phyloP scores from a whole-genome alignment of 2,888 invertebrate genomes.

The Amphiduros pacificus region DNA sequence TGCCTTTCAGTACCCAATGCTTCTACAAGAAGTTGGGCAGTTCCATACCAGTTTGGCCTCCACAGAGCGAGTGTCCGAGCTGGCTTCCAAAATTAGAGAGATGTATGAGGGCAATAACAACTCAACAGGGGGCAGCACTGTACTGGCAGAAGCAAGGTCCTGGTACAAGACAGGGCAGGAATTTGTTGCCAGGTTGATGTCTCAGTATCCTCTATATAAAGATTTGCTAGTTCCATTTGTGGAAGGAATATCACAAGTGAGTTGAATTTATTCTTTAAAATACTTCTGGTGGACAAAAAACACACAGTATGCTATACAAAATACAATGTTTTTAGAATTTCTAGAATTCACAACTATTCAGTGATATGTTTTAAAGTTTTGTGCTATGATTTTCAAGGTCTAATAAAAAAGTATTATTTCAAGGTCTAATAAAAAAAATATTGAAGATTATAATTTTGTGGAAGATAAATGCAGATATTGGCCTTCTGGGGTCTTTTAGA shows the following conservation, averaged over 20 bases:
- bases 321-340: too few species aligned
- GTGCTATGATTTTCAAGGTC: background rate
- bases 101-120: background rate
- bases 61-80: background rate
- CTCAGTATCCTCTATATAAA: constrained; percentile 68
- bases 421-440: background rate
- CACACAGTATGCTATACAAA: too few species aligned
- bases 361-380: background rate
- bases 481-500: too few species aligned
- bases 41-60: constrained; percentile 33
- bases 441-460: too few species aligned
- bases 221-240: constrained; percentile 77
- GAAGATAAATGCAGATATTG: too few species aligned
- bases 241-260: constrained; percentile 70
- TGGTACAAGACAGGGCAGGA: constrained; percentile 42
- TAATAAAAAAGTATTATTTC: background rate
- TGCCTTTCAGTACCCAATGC: constrained; percentile 18
- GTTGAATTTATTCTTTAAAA: constrained; percentile 4
- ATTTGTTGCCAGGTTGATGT: constrained; percentile 38
- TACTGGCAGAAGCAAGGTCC: constrained; percentile 39
- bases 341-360: too few species aligned
- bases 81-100: constrained; percentile 1
- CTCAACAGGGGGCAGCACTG: background rate
- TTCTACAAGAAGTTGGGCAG: constrained; percentile 37
- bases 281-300: background rate